Evolutionary conservation across 2,888 invertebrate species (phyloP), one percentile per base, ranked within the genome.

Genomic region (Rotaria macrura): DNA sequence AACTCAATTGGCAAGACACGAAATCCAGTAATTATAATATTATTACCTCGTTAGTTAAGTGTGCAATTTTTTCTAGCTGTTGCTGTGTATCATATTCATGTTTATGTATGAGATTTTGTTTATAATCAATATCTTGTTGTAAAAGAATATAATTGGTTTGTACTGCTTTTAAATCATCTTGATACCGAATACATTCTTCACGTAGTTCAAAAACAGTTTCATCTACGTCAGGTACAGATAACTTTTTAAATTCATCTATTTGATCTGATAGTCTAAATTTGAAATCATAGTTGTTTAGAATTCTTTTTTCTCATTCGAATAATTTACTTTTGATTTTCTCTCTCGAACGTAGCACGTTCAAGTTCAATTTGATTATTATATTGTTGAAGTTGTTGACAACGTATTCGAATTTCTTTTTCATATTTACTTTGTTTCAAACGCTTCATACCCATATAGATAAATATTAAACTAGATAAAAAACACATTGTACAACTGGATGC

Each of bases 381-480:
- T 43, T 79, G 79, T 79, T 79, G 79, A 25, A 79, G 43, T 79
- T 40, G 43, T 79, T 79, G 79, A n/a, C 79, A 79, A 79, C 43
- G 43, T 25, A 14, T 14, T n/a, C 79, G 79, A 43, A 79, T 23
- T 43, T 79, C n/a, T 43, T 43, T 79, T 43, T 79, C 79, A 43
- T 14, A 9, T 79, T 79, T 79, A n/a, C 10, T 79, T 43, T 79
- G 79, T 79, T n/a, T 43, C 43, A 79, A 79, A 43, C 79, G 79
- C 23, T n/a, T 79, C 10, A 25, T 43, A 9, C 43, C 79, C 40
- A 43, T 79, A 0, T 25, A 25, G 14, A 79, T 25, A 43, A 79
- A 79, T 7, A 79, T 2, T 3, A 79, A n/a, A 79, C 79, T 43
- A 43, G 43, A 43, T n/a, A 79, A 43, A 43, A 25, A 25, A 43